Percentiles rank a stretch among this genome's conserved stretches.
These are phyloP conservation scores for Clarias laeviceps DNA, from an alignment of 2,797 vertebrate genomes.

Conservation along the genomic window DNA sequence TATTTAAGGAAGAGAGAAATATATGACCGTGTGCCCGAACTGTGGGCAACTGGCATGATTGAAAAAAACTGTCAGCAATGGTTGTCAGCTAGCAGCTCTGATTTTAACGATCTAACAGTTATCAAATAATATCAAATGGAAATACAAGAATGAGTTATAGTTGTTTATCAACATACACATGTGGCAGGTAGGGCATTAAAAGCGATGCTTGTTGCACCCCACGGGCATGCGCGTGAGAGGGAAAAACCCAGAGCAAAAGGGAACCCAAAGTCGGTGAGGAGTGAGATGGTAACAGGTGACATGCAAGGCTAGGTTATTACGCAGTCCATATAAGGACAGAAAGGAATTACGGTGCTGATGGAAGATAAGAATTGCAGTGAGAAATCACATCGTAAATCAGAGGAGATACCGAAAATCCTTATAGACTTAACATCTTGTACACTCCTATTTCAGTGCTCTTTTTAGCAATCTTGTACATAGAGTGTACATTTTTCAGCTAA, in stretches of 20 bases:
- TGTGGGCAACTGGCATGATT: background rate
- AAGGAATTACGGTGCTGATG: slow-evolving; percentile 1
- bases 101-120: background rate
- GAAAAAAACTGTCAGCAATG: background rate
- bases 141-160: background rate
- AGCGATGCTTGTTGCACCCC: slow-evolving; percentile 28
- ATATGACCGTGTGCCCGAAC: background rate
- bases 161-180: background rate
- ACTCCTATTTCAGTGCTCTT: no score
- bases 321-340: background rate
- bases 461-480: no score
- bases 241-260: slow-evolving; percentile 19
- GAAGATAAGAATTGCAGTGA: background rate
- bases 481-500: no score
- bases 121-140: background rate
- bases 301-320: slow-evolving; percentile 37
- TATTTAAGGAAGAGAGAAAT: slow-evolving; percentile 50
- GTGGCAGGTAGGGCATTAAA: slow-evolving; percentile 19
- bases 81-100: background rate
- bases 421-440: no score
- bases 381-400: background rate
- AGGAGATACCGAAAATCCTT: no score
- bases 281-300: slow-evolving; percentile 35
- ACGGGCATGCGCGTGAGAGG: slow-evolving; percentile 42
- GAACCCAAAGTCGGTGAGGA: slow-evolving; percentile 41